Evolutionary conservation across 1,140 invertebrate species (phyloP).

Genomic region (Anastrepha ludens): DNA sequence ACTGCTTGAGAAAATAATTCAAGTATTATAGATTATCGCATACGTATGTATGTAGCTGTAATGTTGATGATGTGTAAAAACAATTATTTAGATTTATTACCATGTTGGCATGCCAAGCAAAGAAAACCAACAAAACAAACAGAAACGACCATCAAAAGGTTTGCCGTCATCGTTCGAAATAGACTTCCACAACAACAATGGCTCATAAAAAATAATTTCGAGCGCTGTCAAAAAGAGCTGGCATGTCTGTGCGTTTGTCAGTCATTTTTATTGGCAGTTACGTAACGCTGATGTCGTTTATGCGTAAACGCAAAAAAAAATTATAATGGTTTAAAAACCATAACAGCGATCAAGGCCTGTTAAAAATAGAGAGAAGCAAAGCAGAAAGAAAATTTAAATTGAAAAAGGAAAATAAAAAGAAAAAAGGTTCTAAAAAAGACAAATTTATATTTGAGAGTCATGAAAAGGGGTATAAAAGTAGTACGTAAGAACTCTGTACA

Average conservation of each 20-base stretch:
- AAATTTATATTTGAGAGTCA: neutral
- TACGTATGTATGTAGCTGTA: neutral
- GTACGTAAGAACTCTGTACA: neutral
- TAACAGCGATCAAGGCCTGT: neutral
- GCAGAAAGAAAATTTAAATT: neutral
- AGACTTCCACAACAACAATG: slow-evolving; percentile 20
- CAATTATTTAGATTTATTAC: slow-evolving; percentile 25
- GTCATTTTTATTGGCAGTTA: slow-evolving; percentile 39
- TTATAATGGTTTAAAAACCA: neutral
- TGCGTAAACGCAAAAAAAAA: neutral
- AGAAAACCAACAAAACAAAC: neutral
- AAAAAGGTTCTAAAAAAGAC: neutral
- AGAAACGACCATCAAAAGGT: slow-evolving; percentile 18
- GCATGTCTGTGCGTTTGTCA: slow-evolving; percentile 30
- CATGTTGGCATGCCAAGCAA: neutral
- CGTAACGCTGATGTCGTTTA: slow-evolving; percentile 30
- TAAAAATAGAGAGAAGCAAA: neutral
- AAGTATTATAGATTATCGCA: no score
- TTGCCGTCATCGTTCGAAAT: neutral
- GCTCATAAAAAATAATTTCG: neutral
- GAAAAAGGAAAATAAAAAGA: neutral
- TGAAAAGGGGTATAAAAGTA: neutral
- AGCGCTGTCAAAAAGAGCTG: slow-evolving; percentile 30
- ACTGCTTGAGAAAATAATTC: no score
- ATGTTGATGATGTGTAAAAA: slow-evolving; percentile 36